These are phyloP conservation scores for Zaprionus tsacasi DNA, from an alignment of 1,140 invertebrate species.

Conservation along the genomic window DNA sequence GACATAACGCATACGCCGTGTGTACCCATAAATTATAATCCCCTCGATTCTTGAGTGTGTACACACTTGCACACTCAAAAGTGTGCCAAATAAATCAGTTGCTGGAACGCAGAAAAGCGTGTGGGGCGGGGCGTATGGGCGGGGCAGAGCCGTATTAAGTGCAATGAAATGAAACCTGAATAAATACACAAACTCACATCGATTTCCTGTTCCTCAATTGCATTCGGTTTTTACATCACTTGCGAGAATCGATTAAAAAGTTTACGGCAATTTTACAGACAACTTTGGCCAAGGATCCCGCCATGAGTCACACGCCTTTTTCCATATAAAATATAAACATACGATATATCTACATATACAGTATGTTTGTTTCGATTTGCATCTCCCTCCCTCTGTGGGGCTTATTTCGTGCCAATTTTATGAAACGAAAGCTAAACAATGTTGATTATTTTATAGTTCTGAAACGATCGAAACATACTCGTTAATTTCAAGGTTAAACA, in stretches of 20 bases:
- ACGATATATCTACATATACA: background rate
- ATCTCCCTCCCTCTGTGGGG: background rate
- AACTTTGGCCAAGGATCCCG: background rate
- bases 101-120: background rate
- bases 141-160: slow-evolving; percentile 57
- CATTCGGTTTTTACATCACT: background rate
- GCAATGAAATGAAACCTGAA: slow-evolving; percentile 63
- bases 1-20: slow-evolving; percentile 62
- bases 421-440: slow-evolving; percentile 75
- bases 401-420: slow-evolving; percentile 53
- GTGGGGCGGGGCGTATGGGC: no score
- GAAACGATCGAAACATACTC: slow-evolving; percentile 70
- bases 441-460: slow-evolving; percentile 80
- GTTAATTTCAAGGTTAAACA: slow-evolving; percentile 73
- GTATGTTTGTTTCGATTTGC: background rate
- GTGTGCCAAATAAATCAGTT: slow-evolving; percentile 78
- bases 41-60: slow-evolving; percentile 25
- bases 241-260: background rate
- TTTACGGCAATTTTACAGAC: slow-evolving; percentile 5
- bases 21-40: slow-evolving; percentile 54
- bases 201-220: slow-evolving; percentile 12
- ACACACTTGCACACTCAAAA: slow-evolving; percentile 38
- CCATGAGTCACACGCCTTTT: slow-evolving; percentile 4
- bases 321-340: background rate
- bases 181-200: slow-evolving; percentile 74